Evolutionary conservation across 2,888 invertebrate species (phyloP), one percentile per base, ranked within the genome.

Genomic region (Rotaria macrura): DNA sequence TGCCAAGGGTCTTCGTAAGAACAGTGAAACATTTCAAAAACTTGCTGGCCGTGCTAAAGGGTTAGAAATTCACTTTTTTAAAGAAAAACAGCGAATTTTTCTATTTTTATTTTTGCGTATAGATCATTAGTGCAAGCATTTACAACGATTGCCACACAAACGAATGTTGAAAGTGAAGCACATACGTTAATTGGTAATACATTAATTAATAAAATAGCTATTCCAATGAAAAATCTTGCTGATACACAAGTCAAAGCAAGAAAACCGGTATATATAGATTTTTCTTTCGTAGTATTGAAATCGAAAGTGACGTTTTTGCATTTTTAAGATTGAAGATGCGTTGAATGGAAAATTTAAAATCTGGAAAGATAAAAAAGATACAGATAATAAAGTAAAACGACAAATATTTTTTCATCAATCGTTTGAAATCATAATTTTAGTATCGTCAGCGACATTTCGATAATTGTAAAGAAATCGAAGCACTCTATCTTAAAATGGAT

Each of bases 181-280:
- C 79, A 79, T 79, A 79, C 25, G 25, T 25, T 14, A 43, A 7
- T 79, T 12, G 79, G 43, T 5, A 43, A 40, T 43, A n/a, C 10
- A n/a, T 43, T 79, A 43, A 6, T 43, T 3, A 79, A 79, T 43
- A 43, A 79, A 43, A 79, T 79, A 10, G 43, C 43, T n/a, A 3
- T 40, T 25, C 79, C 79, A 79, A 79, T 79, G 79, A 79, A 79
- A 79, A 79, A 40, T 79, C 43, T 79, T 25, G 43, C 79, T 43
- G 79, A 79, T 12, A 79, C 79, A 43, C 79, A 79, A 43, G 20
- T n/a, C 2, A 79, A 43, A 79, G 79, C 79, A 43, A 79, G 79
- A 79, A 79, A 79, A 43, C 40, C 79, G 6, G 79, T 79, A 79
- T 12, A 12, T 43, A 43, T 23, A 25, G 25, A 38, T 1, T 25